Conservation (phyloP, 2,113 vertebrate species). For the Strix aluco region DNA sequence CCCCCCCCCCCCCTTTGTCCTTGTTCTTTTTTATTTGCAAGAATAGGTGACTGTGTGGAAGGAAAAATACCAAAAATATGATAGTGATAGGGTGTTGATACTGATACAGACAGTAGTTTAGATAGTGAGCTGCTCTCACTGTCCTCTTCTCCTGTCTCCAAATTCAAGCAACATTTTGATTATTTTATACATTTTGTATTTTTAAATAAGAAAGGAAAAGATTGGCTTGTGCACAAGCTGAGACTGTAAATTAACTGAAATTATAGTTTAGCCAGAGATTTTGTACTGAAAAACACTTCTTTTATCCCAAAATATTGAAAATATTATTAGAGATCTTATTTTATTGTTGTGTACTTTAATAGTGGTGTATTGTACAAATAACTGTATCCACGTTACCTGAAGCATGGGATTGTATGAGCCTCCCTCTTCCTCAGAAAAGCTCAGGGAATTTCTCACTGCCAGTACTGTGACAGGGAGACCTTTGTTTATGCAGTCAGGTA, state of each 20-base stretch:
- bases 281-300: background rate
- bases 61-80: background rate
- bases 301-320: background rate
- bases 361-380: background rate
- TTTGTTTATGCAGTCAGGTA: background rate
- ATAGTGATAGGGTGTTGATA: background rate
- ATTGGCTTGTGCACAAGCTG: background rate
- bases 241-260: background rate
- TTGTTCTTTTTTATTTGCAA: background rate
- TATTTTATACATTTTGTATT: background rate
- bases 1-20: background rate
- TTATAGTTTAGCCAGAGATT: background rate
- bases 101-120: background rate
- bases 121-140: background rate
- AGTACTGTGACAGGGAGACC: background rate
- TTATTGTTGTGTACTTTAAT: background rate
- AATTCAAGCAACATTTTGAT: background rate
- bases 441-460: background rate
- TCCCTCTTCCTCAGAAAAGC: background rate
- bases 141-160: background rate
- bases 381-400: background rate
- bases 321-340: background rate
- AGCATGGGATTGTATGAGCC: background rate
- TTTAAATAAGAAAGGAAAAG: background rate
- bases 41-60: background rate